Evolutionary conservation across 2,888 invertebrate genomes (phyloP).

Genomic region (Cosmia trapezina): DNA sequence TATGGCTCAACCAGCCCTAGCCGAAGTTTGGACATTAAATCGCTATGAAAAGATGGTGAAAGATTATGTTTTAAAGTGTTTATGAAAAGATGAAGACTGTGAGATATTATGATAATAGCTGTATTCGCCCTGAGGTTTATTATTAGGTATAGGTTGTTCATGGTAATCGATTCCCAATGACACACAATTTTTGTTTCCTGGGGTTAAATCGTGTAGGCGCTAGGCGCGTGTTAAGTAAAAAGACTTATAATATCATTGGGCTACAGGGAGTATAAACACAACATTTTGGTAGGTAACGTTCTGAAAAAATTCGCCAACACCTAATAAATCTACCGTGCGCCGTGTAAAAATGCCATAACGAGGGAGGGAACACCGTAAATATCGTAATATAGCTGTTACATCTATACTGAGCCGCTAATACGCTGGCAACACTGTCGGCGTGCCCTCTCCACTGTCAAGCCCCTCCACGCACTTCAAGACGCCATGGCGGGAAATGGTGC

Average conservation of each 20-base stretch:
- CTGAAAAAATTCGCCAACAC: conserved; percentile 8
- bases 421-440: too few species aligned
- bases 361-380: conserved; percentile 18
- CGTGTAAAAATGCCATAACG: conserved; percentile 48
- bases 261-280: conserved; percentile 11
- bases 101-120: not conserved
- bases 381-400: conserved; percentile 48
- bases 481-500: too few species aligned
- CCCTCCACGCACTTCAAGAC: too few species aligned
- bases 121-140: not conserved
- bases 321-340: conserved; percentile 44
- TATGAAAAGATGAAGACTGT: not conserved
- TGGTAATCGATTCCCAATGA: not conserved
- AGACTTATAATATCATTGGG: too few species aligned
- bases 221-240: too few species aligned
- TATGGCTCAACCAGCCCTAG: conserved; percentile 48
- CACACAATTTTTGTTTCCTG: too few species aligned
- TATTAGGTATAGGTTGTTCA: not conserved
- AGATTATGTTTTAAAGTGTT: conserved; percentile 26
- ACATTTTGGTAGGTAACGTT: not conserved
- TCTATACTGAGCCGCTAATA: too few species aligned
- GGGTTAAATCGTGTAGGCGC: too few species aligned
- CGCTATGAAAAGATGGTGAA: conserved; percentile 1
- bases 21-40: conserved; percentile 22
- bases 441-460: too few species aligned